These are phyloP conservation scores for Trachurus trachurus DNA, from an alignment of 2,797 vertebrate genomes.

Conservation along the genomic window DNA sequence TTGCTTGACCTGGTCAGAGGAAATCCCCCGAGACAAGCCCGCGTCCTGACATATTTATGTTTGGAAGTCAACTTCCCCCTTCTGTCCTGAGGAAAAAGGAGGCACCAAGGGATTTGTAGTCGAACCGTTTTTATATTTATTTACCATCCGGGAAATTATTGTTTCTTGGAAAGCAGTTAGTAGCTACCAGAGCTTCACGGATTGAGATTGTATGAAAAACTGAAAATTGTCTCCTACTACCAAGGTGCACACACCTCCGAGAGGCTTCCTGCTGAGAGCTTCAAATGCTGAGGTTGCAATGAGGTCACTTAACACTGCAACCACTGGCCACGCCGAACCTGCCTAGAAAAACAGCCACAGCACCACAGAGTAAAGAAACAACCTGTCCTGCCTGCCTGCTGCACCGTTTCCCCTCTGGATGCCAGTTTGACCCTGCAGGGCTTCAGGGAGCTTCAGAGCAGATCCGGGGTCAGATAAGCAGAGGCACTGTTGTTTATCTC, in stretches of 20 bases:
- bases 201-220: constrained; percentile 7
- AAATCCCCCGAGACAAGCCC: constrained; percentile 47
- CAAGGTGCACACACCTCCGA: background rate
- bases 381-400: constrained; percentile 14
- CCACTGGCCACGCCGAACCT: constrained; percentile 50
- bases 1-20: constrained; percentile 58
- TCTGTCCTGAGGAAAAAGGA: constrained; percentile 33
- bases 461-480: constrained; percentile 47
- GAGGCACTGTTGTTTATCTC: constrained; percentile 52
- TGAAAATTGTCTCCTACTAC: constrained; percentile 10
- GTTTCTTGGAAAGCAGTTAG: constrained; percentile 16
- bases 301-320: constrained; percentile 52
- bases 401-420: constrained; percentile 15
- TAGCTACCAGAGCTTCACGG: background rate
- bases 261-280: constrained; percentile 36
- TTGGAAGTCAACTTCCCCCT: constrained; percentile 61
- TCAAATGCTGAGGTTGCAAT: constrained; percentile 46
- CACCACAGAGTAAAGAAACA: constrained; percentile 59
- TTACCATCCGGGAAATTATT: background rate
- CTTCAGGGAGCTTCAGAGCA: constrained; percentile 26
- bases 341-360: constrained; percentile 56
- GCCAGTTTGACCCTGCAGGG: constrained; percentile 37
- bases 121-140: constrained; percentile 18
- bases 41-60: constrained; percentile 65
- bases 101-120: constrained; percentile 4